phyloP scores from a whole-genome alignment of 2,888 invertebrate species.

The Drosophila hawaiiensis region DNA sequence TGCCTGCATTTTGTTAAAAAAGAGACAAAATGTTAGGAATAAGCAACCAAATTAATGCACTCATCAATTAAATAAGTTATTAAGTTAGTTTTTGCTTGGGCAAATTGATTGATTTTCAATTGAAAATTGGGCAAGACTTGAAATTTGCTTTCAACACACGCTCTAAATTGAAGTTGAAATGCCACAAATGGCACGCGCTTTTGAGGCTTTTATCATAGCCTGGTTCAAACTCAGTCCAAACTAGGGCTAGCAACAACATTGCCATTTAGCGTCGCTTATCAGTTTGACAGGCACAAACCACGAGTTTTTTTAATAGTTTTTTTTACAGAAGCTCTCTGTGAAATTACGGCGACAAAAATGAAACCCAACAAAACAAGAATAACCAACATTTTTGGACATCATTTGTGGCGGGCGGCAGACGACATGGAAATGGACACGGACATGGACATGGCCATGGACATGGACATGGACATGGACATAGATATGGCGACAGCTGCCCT shows the following conservation, averaged over 20 bases:
- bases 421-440: constrained; percentile 5
- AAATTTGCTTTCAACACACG: not conserved
- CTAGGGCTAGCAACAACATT: not conserved
- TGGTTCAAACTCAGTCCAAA: not conserved
- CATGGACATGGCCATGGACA: constrained; percentile 1
- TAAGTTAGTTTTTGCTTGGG: not conserved
- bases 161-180: constrained; percentile 5
- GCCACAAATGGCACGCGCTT: constrained; percentile 1
- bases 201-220: not conserved
- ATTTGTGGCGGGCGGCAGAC: constrained; percentile 28
- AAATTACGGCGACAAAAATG: constrained; percentile 15
- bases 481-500: constrained; percentile 27
- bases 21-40: not conserved
- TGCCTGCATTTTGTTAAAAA: not conserved
- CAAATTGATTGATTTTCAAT: not conserved
- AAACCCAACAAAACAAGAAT: constrained; percentile 34
- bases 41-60: not conserved
- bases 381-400: constrained; percentile 25
- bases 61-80: not conserved
- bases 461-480: not conserved
- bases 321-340: constrained; percentile 4
- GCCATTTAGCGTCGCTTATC: constrained; percentile 33
- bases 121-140: not conserved
- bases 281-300: constrained; percentile 27
- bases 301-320: not conserved